A percentile compares a stretch with the other conserved stretches of the same genome.
phyloP scores from a whole-genome alignment of 1,140 invertebrate genomes.

The Acromyrmex echinatior region DNA sequence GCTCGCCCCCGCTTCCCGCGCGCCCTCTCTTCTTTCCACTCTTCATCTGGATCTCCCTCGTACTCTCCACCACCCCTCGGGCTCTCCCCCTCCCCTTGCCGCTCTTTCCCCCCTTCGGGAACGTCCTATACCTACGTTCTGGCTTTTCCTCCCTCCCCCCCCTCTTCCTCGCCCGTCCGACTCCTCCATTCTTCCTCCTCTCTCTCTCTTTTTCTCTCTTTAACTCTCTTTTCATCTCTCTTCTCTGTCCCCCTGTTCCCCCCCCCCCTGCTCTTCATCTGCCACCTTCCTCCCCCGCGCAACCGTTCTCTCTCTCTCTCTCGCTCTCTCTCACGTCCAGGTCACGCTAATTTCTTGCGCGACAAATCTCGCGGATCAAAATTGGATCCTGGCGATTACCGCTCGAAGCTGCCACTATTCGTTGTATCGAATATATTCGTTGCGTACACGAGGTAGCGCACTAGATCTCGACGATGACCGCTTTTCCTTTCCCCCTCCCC shows the following conservation, averaged over 20 bases:
- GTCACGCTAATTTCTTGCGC: conserved; percentile 82
- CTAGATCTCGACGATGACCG: conserved; percentile 11
- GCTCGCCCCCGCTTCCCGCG: conserved; percentile 55
- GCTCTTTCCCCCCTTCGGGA: no score
- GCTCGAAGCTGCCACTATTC: neutral
- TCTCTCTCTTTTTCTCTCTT: conserved; percentile 42
- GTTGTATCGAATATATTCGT: conserved; percentile 8
- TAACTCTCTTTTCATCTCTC: conserved; percentile 2
- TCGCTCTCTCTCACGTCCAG: conserved; percentile 60
- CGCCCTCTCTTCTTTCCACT: conserved; percentile 69
- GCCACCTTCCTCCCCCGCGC: conserved; percentile 42
- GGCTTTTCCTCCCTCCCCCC: neutral
- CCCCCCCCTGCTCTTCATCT: conserved; percentile 48
- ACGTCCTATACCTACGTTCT: no score
- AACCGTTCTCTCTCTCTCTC: neutral
- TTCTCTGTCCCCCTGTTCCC: conserved; percentile 45
- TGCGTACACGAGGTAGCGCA: neutral
- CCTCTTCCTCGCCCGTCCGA: conserved; percentile 46
- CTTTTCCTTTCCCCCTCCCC: neutral
- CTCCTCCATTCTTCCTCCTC: conserved; percentile 57
- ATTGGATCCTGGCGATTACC: conserved; percentile 60
- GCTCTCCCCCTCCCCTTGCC: no score
- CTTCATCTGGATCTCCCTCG: neutral
- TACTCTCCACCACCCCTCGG: no score
- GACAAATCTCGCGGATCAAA: conserved; percentile 77